Percentiles rank a stretch among this genome's conserved stretches.
phyloP scores from a whole-genome alignment of 2,113 vertebrate species.

The Argyrosomus japonicus region DNA sequence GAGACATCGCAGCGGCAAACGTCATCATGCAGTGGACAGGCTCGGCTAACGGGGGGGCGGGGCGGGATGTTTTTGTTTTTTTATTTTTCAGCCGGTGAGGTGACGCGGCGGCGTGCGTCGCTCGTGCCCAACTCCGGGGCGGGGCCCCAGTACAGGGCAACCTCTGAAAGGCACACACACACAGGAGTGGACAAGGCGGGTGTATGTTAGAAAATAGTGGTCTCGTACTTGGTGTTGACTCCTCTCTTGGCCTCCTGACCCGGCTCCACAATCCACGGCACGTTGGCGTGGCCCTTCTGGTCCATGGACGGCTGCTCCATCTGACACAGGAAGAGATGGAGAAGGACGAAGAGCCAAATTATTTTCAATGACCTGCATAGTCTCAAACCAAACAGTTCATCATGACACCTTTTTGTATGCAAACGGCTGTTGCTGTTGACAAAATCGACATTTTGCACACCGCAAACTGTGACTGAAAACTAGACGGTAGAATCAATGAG shows the following conservation, averaged over 20 bases:
- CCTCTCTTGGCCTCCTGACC: constrained; percentile 99
- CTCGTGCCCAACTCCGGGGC: constrained; percentile 85
- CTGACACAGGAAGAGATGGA: constrained; percentile 76
- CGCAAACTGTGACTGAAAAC: neutral
- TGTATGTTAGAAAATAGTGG: constrained; percentile 99
- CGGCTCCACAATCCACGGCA: constrained; percentile 99
- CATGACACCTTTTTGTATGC: neutral
- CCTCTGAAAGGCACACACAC: constrained; percentile 98
- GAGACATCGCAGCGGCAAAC: constrained; percentile 84
- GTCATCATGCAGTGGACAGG: constrained; percentile 90
- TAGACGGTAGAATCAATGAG: constrained; percentile 16
- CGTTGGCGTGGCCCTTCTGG: constrained; percentile 98
- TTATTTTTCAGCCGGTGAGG: constrained; percentile 74
- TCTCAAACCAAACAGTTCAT: constrained; percentile 6
- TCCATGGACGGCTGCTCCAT: constrained; percentile 97
- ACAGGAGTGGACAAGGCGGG: constrained; percentile 88
- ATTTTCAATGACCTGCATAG: neutral
- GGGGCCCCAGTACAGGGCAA: constrained; percentile 85
- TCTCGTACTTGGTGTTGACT: constrained; percentile 99
- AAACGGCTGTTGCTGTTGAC: constrained; percentile 5
- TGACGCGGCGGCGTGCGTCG: constrained; percentile 72
- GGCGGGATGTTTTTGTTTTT: constrained; percentile 73
- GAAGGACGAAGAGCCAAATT: neutral
- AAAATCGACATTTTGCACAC: neutral
- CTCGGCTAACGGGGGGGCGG: constrained; percentile 80